Evolutionary conservation across 1,140 invertebrate genomes (phyloP), one percentile per base, ranked within the genome.

Genomic region (Lanistes nyassanus): DNA sequence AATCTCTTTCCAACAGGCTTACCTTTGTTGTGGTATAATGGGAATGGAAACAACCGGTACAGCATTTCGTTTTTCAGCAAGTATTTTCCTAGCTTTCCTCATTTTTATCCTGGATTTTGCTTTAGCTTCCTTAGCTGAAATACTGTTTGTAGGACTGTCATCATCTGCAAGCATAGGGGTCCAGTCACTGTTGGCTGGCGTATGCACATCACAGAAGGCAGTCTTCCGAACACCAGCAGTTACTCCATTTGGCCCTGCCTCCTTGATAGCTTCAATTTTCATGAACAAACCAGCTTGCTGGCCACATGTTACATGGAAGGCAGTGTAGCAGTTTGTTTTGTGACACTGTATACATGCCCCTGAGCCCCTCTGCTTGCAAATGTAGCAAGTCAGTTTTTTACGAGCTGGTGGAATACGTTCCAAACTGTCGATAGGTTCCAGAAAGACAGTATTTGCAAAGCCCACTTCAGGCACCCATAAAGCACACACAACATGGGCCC

Each of bases 331-430:
- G 87, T 96, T 98, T 77, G 93, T 94, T 83, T 97, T 96, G 86
- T 98, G 96, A 88, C 98, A 99, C 89, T 99, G 98, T 80, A 99
- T 99, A 85, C 98, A 99, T 2, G 98, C 98, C 0, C 98, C 98
- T 0, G 94, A 93, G 60, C 95, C 94, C 79, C 95, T 92, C 86
- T 98, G 94, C 88, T 98, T 98, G 89, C 98, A 99, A 69, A 99
- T 95, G 85, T 96, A 98, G 86, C 98, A 99, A 2, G 94, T 94
- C 1, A 99, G 91, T 84, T 96, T 96, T 96, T 97, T 98, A 23
- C 98, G 92, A 0, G 97, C 97, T 23, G 95, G 91, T 3, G 97
- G 97, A 84, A 99, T 99, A 79, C 95, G 96, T 87, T 97, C 95
- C 80, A 99, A 96, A 73, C 96, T 97, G 90, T 99, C 93, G 81